Evolutionary conservation across 2,888 invertebrate species (phyloP), one percentile per base, ranked within the genome.

Genomic region (Euclidia mi): DNA sequence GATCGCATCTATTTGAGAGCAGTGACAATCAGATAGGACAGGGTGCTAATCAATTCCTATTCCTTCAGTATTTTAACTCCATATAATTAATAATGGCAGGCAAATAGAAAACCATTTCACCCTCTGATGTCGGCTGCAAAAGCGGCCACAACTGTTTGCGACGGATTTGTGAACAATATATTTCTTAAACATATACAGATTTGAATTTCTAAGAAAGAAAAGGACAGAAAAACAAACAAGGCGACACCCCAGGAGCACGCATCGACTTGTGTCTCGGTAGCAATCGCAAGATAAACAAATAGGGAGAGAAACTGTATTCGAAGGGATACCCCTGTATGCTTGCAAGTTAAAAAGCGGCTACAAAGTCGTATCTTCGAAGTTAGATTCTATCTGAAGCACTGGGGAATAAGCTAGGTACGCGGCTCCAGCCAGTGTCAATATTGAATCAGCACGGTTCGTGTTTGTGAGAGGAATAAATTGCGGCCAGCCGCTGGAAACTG

Each of bases 381-480:
- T 85, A 81, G 79, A 87, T 84, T 78, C 79, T 81, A 79, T 80
- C 80, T 78, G 71, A 79, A 86, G 79, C 85, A 73, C 85, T 73
- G 71, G 87, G 85, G 87, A 88, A 87, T 88, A 85, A 79, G 77
- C 84, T 87, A 85, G 87, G 84, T 84, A 82, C 77, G 71, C 67
- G 74, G 69, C 76, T 82, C 80, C 81, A 82, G 85, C 85, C 78
- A 82, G 81, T 87, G 90, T 92, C 91, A 92, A 92, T 92, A 92
- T 92, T 92, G 92, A 90, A 91, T 88, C 88, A 88, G 88, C 84
- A 72, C 82, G 79, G 84, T 78, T 83, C 83, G 82, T 89, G 90
- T 90, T 91, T 91, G 90, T 89, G 90, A 88, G 86, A 78, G 82
- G 90, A 91, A 91, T 91, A 91, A 92, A 92, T 91, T 91, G 90